Base-by-base conservation (phyloP, 2,797 vertebrate genomes). In the Apogon hyalosoma region DNA sequence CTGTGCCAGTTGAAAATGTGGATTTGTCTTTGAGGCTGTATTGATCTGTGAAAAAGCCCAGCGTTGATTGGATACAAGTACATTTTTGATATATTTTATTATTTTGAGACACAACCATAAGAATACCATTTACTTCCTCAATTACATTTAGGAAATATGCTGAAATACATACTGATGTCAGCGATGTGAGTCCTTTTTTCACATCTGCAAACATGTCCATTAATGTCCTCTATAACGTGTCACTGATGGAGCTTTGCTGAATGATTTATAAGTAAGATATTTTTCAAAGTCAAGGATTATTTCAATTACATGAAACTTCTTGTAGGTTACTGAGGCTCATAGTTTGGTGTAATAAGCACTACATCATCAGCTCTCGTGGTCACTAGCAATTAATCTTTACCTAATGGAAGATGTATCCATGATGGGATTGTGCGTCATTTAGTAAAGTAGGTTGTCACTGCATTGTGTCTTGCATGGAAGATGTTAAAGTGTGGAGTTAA, bases 261-360 rank as follows among this genome's bases (percentile, higher is more conserved):
- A 80, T 80, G 46, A 80, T 87, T 82, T 64, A 78, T n/a, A 61
- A 76, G 75, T 55, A 46, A 62, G 73, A 46, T 39, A 78, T 80
- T 55, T 83, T 74, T 69, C n/a, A 75, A 28, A 38, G 66, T 66
- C 28, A 38, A 24, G 19, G 16, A 12, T 45, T 19, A 61, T 77
- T 64, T 63, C 19, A 51, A 7, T 52, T 50, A 15, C 40, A 67
- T 49, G 9, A 28, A 53, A 56, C 43, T 68, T 63, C 69, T 33
- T 62, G 33, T 49, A 41, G 50, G 21, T 62, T 31, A 16, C 18
- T 16, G 21, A 54, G 12, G 24, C 12, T 72, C 56, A 15, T 40
- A 3, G 68, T 55, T 69, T 15, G 7, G 8, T 8, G 53, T 71
- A 46, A 54, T 33, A 40, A 31, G 24, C 16, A 8, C 16, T 45